Evolutionary conservation across 2,797 vertebrate genomes (phyloP), one percentile per base, ranked within the genome.

Genomic region (Enteromius mattozi): DNA sequence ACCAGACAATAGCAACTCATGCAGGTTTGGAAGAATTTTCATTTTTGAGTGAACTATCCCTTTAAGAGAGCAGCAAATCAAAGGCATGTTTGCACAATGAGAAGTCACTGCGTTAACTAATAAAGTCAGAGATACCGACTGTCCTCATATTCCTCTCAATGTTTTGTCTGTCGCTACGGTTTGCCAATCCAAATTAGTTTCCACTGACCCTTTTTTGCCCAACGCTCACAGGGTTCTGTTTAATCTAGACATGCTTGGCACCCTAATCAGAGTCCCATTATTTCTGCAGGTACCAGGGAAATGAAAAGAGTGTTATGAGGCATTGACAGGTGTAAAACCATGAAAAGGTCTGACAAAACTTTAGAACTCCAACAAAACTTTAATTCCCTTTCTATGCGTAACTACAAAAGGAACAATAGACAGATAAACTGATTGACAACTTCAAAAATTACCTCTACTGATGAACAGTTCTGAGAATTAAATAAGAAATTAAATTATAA

Each of bases 101-200:
- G 3, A 54, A 37, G 16, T 63, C 77, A 59, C 49, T n/a, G 49
- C 37, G 63, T 24, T 47, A 30, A 40, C 33, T 77, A 61, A 77
- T 42, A 59, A 24, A 78, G 54, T 69, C 79, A 75, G 40, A 80
- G 24, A 72, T 75, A 82, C 40, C 86, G 56, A 78, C 27, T 87
- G 78, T 80, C 88, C 89, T 87, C 87, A 84, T 61, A 83, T 59
- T 27, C 54, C 79, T 40, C 72, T 86, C 77, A 89, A 88, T 87
- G 87, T 87, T 89, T 92, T 92, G 92, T 91, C 89, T 90, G 78
- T 71, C 82, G 88, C 91, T 92, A 89, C 89, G 84, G 86, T 87
- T 56, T 90, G 77, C 88, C 75, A 80, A 89, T 89, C 88, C 84
- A 90, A 92, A 91, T 90, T 90, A 85, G 71, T 82, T 89, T 79